Evolutionary conservation across 2,113 vertebrate species (phyloP), one percentile per base, ranked within the genome.

Genomic region (Spea bombifrons): DNA sequence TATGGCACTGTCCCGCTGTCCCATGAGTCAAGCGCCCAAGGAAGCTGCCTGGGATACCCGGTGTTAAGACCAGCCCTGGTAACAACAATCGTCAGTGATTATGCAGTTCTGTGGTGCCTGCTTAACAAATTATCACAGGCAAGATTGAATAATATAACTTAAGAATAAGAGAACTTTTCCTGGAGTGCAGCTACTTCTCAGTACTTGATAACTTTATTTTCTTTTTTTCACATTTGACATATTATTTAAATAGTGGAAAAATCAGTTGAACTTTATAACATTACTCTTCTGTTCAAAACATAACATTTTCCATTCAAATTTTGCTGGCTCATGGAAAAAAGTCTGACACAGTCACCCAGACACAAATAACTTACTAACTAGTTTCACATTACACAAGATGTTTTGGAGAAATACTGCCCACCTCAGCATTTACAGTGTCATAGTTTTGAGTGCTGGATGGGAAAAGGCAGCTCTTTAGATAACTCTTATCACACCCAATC

Each of bases 241-340:
- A 71, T 71, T 52, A 66, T 64, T 65, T 16, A 44, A 49, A 43
- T 57, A 73, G n/a, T 79, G 77, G 76, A 79, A 79, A 64, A 73
- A 67, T 73, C 6, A 73, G n/a, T 66, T 59, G 48, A 79, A 79
- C 77, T 66, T 59, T 73, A 64, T 66, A 67, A 73, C 63, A 73
- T 79, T 79, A 66, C 50, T 57, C 70, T 73, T 79, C 5, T 55
- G 43, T 7, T 9, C n/a, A 57, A 59, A 67, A 57, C 65, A 71
- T 79, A n/a, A 73, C 61, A 66, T 79, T 73, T 79, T 79, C 70
- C 70, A 73, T 57, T 79, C 4, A 3, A 46, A 73, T 73, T 79
- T 79, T 73, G 70, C 77, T 67, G 45, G 3, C 70, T 73, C 50
- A 67, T 59, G 70, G 70, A 59, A 79, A 73, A 79, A 73, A 73